phyloP scores from a whole-genome alignment of 2,888 invertebrate species.

The Pilophorus perplexus region DNA sequence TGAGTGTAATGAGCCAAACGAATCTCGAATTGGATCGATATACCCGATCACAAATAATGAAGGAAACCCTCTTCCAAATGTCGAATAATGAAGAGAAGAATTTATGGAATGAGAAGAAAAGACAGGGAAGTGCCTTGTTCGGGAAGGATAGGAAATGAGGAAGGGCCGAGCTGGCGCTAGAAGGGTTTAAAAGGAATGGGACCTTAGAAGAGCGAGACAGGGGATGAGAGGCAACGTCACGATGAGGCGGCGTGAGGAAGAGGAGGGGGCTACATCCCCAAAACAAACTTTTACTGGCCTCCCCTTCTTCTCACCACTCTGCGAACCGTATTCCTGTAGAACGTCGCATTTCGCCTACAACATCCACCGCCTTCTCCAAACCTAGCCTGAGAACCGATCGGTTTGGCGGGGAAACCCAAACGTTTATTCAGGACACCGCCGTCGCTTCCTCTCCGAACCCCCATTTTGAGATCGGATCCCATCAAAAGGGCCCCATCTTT shows the following conservation, averaged over 20 bases:
- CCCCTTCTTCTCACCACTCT: not conserved
- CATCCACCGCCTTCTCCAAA: not conserved
- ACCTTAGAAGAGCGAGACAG: not conserved
- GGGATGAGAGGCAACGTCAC: not conserved
- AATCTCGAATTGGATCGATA: no score
- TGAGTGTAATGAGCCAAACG: no score
- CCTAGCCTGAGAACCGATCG: no score
- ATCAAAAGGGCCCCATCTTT: no score
- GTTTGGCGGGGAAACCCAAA: conserved; percentile 31
- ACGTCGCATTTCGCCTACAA: no score
- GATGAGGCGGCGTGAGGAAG: not conserved
- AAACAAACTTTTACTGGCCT: conserved; percentile 33
- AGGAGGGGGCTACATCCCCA: conserved; percentile 14
- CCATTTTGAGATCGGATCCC: not conserved
- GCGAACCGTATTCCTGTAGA: no score
- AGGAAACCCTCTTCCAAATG: not conserved
- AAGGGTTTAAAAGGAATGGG: not conserved
- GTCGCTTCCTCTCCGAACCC: not conserved
- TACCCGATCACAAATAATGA: no score
- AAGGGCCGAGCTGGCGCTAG: not conserved
- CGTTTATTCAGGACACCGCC: conserved; percentile 26
- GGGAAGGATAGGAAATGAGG: not conserved
- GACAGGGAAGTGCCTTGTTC: not conserved
- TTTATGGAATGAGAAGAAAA: not conserved
- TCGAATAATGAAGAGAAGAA: not conserved